Evolutionary conservation across 2,797 vertebrate species (phyloP), one percentile per base, ranked within the genome.

Genomic region (Bucorvus abyssinicus): DNA sequence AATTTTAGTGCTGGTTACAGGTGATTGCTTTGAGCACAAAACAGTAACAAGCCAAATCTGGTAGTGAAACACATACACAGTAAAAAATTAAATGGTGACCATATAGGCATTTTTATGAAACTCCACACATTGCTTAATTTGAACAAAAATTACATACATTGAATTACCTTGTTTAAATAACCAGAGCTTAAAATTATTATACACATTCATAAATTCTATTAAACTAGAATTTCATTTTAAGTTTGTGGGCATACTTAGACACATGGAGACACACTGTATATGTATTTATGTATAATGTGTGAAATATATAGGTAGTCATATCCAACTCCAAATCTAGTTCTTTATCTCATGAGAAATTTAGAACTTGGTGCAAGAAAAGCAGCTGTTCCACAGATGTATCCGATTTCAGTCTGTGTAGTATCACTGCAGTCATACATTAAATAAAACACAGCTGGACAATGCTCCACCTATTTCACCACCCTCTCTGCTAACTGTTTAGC

Each of bases 391-490:
- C 4, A 40, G 73, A 87, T 75, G 26, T 95, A 95, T 97, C 97
- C 94, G 80, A 94, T 97, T 97, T 96, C 94, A 96, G 92, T 75
- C 97, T 98, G 91, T 26, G 27, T 71, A 97, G 81, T 85, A 94
- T 97, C 97, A 96, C 45, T 30, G 75, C 32, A 94, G 83, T 94
- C 94, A 92, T 94, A 96, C 76, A 78, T 93, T 92, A 97, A 92
- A 96, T 89, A 97, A 95, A 96, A 95, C 57, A 87, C 95, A 96
- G 85, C 95, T 98, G 96, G 95, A 95, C 73, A 95, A 94, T 60
- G 59, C 86, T 93, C 88, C 90, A 94, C 95, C 90, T 94, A 94
- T 96, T 96, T 97, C 95, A 95, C 80, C 87, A 96, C 81, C 59
- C 93, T 94, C 89, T 89, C 88, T 84, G 50, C 92, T 92, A 89